Base-by-base conservation (phyloP, 2,113 vertebrate species). In the Rhipidura dahli region DNA sequence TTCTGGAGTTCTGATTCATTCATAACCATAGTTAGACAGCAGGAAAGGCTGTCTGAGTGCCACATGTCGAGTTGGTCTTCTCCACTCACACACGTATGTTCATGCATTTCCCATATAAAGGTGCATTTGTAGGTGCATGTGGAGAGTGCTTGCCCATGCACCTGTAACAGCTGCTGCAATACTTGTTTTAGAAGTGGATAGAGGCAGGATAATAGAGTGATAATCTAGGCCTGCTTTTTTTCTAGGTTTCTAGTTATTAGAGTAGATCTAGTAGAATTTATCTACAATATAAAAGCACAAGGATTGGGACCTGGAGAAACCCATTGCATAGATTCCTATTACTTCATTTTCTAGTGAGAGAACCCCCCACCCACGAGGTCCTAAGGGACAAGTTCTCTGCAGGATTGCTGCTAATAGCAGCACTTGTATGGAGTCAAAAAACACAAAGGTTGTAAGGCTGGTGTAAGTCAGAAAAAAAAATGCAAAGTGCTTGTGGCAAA, bases 21-120 rank as follows among this genome's bases (percentile, higher is more conserved):
- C 92, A 54, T 70, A 94, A 60, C 39, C 1, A 5, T 21, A 78
- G 70, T 77, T 83, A 77, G 76, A 90, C 66, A 64, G 35, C 54
- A 90, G 79, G 50, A 90, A 94, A 75, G 64, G 51, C 88, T 78
- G 87, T 77, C 87, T 97, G 71, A 80, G 68, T 63, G n/a, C 68
- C 93, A 90, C 60, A 83, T 88, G 88, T 33, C 42, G 50, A 57
- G 28, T 6, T 92, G n/a, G 7, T 83, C 79, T 89, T 85, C 45
- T 59, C 7, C 51, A 35, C 6, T 49, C 30, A n/a, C 27, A n/a
- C 26, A 11, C 20, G 4, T 64, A n/a, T 61, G 54, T 69, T 91
- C 51, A 4, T 69, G 45, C 35, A n/a, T 72, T 73, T 42, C 21
- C 23, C 68, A 2, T 37, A 77, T 53, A 87, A 85, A 90, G 24